phyloP scores from a whole-genome alignment of 2,888 invertebrate genomes.

The Drosophila acutilabella region DNA sequence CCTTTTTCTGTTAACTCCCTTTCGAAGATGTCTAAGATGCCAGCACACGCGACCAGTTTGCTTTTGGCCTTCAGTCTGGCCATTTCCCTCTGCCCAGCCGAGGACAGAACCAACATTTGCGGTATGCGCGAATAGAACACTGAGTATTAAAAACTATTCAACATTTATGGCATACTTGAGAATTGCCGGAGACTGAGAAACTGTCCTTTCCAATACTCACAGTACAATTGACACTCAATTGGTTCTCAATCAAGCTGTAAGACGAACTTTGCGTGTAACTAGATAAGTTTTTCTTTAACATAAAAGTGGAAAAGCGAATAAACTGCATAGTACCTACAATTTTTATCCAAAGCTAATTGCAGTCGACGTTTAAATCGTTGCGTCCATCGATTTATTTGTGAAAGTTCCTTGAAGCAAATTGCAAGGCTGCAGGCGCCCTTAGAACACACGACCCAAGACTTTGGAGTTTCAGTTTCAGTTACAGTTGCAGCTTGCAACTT shows the following conservation, averaged over 20 bases:
- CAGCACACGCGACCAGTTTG: conserved; percentile 70
- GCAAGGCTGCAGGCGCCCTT: conserved; percentile 19
- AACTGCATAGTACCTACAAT: not conserved
- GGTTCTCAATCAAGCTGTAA: conserved; percentile 15
- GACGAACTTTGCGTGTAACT: conserved; percentile 26
- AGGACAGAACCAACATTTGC: conserved; percentile 44
- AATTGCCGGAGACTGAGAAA: conserved; percentile 4
- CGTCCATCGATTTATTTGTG: conserved; percentile 63
- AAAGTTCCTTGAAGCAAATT: conserved; percentile 26
- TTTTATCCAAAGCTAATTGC: conserved; percentile 49
- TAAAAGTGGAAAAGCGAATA: not conserved
- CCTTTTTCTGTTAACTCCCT: too few relatives aligned
- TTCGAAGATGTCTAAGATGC: conserved; percentile 67
- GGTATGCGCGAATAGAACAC: conserved; percentile 65
- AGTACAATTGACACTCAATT: conserved; percentile 27
- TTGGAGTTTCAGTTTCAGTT: conserved; percentile 18
- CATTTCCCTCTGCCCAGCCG: conserved; percentile 24
- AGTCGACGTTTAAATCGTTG: conserved; percentile 62
- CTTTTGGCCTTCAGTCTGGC: conserved; percentile 53
- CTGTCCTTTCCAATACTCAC: conserved; percentile 1
- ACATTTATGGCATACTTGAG: conserved; percentile 59
- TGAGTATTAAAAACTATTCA: conserved; percentile 57
- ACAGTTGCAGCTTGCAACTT: not conserved
- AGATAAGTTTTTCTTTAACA: conserved; percentile 18
- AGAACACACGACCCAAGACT: conserved; percentile 10